These are phyloP conservation scores for Athene noctua DNA, from an alignment of 2,113 vertebrate species.

Conservation along the genomic window DNA sequence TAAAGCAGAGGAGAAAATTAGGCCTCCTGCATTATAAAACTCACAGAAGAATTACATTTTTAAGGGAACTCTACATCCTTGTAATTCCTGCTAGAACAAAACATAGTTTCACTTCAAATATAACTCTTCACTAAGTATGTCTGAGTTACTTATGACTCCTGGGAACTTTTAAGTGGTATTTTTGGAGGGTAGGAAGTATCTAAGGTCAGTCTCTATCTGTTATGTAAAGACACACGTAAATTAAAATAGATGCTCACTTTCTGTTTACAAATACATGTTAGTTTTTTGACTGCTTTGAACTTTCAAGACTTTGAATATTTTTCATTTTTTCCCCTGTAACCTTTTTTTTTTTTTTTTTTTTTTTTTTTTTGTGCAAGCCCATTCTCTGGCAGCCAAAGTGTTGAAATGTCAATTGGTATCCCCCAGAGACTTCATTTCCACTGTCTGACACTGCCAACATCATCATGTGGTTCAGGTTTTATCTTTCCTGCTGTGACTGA, in stretches of 20 bases:
- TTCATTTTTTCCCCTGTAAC: neutral
- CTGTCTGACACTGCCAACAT: conserved; percentile 24
- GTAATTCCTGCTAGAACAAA: neutral
- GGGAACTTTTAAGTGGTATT: neutral
- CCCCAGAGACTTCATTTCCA: conserved; percentile 36
- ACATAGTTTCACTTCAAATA: neutral
- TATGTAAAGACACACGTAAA: neutral
- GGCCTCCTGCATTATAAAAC: neutral
- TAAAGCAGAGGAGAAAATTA: neutral
- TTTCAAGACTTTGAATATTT: neutral
- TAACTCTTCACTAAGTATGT: neutral
- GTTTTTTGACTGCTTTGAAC: neutral
- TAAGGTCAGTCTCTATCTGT: neutral
- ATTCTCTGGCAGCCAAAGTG: conserved; percentile 42
- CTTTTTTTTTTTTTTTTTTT: neutral
- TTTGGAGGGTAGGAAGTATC: neutral
- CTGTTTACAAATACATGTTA: neutral
- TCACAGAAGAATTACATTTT: neutral
- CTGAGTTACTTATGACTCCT: neutral
- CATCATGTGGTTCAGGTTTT: conserved; percentile 40
- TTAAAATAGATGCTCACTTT: neutral
- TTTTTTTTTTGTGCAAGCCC: neutral
- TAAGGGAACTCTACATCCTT: neutral
- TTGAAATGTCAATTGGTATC: conserved; percentile 41
- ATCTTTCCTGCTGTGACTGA: conserved; percentile 25